Percentiles rank a stretch among this genome's conserved stretches.
phyloP scores from a whole-genome alignment of 1,140 invertebrate species.

The Cyphomyrmex costatus region DNA sequence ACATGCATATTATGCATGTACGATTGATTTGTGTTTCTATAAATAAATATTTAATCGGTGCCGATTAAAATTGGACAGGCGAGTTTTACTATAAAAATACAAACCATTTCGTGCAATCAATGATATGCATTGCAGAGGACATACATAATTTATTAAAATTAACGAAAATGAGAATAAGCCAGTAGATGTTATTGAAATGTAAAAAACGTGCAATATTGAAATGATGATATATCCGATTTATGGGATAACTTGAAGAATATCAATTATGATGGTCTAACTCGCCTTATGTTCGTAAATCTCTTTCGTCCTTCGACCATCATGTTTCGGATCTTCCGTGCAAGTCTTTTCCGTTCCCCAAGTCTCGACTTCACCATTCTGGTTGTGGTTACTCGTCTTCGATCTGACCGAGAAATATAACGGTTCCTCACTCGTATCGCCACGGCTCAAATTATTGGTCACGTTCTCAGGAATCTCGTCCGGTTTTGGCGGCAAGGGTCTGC shows the following conservation, averaged over 20 bases:
- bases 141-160: not conserved
- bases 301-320: constrained; percentile 69
- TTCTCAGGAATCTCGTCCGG: constrained; percentile 78
- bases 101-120: not conserved
- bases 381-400: constrained; percentile 63
- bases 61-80: not conserved
- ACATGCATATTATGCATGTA: not conserved
- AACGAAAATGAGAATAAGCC: not conserved
- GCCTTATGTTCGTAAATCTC: constrained; percentile 82
- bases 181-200: not conserved
- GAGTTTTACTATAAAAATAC: constrained; percentile 7
- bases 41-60: not conserved
- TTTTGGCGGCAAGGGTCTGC: constrained; percentile 83
- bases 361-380: constrained; percentile 47
- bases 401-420: constrained; percentile 82
- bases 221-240: not conserved
- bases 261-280: constrained; percentile 28
- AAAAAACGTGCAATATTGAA: not conserved
- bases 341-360: not conserved
- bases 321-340: constrained; percentile 33
- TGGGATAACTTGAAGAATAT: not conserved
- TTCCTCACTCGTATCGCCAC: constrained; percentile 75
- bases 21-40: not conserved
- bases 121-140: not conserved
- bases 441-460: constrained; percentile 49